Conservation (phyloP, 2,888 invertebrate genomes). For the Oscheius sp. region DNA sequence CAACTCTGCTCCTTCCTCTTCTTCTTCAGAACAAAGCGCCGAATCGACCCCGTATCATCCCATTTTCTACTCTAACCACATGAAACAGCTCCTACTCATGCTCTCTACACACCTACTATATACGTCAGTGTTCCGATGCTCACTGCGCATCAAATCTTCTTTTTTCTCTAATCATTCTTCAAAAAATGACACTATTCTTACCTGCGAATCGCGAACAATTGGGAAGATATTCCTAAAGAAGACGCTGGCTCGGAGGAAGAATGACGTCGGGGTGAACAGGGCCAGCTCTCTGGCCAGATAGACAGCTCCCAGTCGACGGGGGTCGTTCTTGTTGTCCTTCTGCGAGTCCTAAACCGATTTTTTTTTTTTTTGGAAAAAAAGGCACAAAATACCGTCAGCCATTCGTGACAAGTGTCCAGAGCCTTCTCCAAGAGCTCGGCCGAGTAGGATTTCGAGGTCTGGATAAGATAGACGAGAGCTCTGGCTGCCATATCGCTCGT, state of each 20-base stretch:
- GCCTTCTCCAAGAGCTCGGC: slow-evolving; percentile 98
- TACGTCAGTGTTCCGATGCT: too few relatives aligned
- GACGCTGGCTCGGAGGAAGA: slow-evolving; percentile 79
- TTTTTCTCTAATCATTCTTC: background rate
- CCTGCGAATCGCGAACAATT: slow-evolving; percentile 67
- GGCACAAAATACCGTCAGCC: slow-evolving; percentile 79
- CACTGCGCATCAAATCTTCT: background rate
- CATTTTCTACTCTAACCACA: too few relatives aligned
- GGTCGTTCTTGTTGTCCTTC: slow-evolving; percentile 80
- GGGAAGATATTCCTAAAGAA: slow-evolving; percentile 75
- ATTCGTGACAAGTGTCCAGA: slow-evolving; percentile 93
- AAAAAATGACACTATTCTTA: slow-evolving; percentile 29
- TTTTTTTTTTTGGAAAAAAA: too few relatives aligned
- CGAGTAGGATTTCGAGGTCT: slow-evolving; percentile 84
- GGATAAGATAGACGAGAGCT: slow-evolving; percentile 88
- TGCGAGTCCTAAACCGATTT: slow-evolving; percentile 1
- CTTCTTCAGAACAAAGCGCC: too few relatives aligned
- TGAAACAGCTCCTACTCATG: too few relatives aligned
- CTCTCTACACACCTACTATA: too few relatives aligned
- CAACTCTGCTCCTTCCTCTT: too few relatives aligned
- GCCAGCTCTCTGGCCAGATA: slow-evolving; percentile 84
- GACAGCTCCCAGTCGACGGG: slow-evolving; percentile 81
- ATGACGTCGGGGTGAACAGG: slow-evolving; percentile 94
- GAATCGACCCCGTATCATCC: too few relatives aligned
- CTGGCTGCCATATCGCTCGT: slow-evolving; percentile 96